Evolutionary conservation across 2,888 invertebrate genomes (phyloP).

Genomic region (Disparrhopalites patrizii): DNA sequence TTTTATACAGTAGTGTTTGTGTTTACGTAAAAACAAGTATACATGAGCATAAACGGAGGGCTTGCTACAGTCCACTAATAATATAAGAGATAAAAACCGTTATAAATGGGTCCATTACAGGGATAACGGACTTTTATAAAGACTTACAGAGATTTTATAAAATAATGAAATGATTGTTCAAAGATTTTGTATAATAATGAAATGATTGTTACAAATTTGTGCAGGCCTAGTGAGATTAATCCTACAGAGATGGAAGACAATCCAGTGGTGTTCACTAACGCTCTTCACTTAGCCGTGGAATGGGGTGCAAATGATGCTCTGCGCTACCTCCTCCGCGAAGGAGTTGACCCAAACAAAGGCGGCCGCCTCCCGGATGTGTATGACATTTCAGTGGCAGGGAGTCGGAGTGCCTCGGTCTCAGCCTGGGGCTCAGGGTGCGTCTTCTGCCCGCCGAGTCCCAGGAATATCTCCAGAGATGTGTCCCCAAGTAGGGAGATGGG

Average conservation of each 20-base stretch:
- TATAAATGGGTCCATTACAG: too few species aligned
- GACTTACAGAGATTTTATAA: too few species aligned
- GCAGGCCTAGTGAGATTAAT: conserved; percentile 49
- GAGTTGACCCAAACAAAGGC: conserved; percentile 59
- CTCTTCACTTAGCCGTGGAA: conserved; percentile 60
- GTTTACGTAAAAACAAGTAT: too few species aligned
- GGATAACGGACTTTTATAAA: too few species aligned
- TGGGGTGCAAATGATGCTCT: conserved; percentile 58
- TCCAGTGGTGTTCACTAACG: conserved; percentile 56
- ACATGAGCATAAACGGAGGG: too few species aligned
- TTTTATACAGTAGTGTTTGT: too few species aligned
- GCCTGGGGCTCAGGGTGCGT: conserved; percentile 49
- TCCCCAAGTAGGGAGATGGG: conserved; percentile 48
- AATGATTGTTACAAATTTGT: too few species aligned
- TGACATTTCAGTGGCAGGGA: conserved; percentile 48
- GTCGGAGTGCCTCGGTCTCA: conserved; percentile 47
- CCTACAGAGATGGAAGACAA: conserved; percentile 50
- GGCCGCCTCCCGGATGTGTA: conserved; percentile 51
- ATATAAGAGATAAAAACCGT: too few species aligned
- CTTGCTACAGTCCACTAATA: too few species aligned
- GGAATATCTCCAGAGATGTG: conserved; percentile 47
- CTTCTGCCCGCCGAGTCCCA: conserved; percentile 48
- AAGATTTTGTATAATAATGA: too few species aligned
- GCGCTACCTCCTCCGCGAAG: conserved; percentile 56
- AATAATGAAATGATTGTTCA: too few species aligned